A percentile compares a stretch with the other conserved stretches of the same genome.
Evolutionary conservation across 2,888 invertebrate genomes (phyloP).

Genomic region (Himalopsyche japonica): DNA sequence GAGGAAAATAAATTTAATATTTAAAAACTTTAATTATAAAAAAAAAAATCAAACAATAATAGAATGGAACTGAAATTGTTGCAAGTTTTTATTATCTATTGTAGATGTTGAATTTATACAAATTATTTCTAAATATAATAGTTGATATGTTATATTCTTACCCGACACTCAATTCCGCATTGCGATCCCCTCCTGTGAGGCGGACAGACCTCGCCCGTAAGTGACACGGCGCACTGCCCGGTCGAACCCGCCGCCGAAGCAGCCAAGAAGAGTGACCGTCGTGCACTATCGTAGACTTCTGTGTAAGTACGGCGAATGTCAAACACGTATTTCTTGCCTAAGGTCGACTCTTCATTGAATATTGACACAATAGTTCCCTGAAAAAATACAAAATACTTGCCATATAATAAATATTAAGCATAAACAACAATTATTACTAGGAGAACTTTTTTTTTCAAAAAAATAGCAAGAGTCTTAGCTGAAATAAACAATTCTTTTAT

Average conservation of each 20-base stretch:
- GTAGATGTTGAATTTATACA: too few relatives aligned
- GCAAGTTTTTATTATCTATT: too few relatives aligned
- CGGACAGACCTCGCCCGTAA: neutral
- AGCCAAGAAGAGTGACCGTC: slow-evolving; percentile 70
- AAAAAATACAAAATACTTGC: slow-evolving; percentile 12
- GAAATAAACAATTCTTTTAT: too few relatives aligned
- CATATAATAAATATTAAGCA: too few relatives aligned
- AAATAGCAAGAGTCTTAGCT: too few relatives aligned
- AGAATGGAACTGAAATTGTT: too few relatives aligned
- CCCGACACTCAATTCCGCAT: slow-evolving; percentile 46
- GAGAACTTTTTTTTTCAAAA: too few relatives aligned
- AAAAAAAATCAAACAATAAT: too few relatives aligned
- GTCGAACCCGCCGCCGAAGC: slow-evolving; percentile 44
- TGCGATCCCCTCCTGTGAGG: slow-evolving; percentile 41
- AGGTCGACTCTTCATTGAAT: slow-evolving; percentile 84
- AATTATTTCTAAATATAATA: too few relatives aligned
- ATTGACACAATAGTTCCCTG: slow-evolving; percentile 87
- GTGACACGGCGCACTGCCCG: slow-evolving; percentile 24
- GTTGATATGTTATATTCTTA: slow-evolving; percentile 38
- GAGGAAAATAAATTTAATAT: neutral
- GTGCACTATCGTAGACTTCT: slow-evolving; percentile 87
- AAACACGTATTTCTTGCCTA: slow-evolving; percentile 89
- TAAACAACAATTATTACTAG: too few relatives aligned
- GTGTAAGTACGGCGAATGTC: slow-evolving; percentile 87
- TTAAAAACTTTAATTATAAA: too few relatives aligned